phyloP scores from a whole-genome alignment of 2,113 vertebrate genomes.

The Origma solitaria region DNA sequence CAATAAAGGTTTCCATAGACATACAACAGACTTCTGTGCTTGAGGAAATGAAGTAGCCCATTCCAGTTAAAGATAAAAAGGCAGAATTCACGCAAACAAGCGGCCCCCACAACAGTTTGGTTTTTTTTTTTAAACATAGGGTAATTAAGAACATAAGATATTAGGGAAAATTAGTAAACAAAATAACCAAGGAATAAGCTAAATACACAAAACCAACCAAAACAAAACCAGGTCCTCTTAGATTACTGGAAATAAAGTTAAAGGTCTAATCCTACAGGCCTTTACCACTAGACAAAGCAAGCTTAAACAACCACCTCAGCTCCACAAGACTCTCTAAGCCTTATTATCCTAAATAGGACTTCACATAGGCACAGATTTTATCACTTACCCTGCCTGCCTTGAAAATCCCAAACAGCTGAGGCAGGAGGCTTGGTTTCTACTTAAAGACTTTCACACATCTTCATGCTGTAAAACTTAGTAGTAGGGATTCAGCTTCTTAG shows the following conservation, averaged over 20 bases:
- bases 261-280: neutral
- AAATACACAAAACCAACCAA: accelerated
- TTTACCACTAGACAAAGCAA: neutral
- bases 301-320: neutral
- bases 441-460: neutral
- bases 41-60: neutral
- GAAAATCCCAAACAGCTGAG: neutral
- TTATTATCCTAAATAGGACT: accelerated
- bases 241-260: neutral
- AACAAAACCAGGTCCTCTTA: accelerated
- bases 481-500: accelerated
- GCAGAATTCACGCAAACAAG: neutral
- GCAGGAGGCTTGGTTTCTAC: neutral
- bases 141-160: neutral
- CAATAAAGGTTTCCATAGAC: neutral
- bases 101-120: neutral
- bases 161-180: accelerated
- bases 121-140: accelerated
- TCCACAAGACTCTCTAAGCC: accelerated
- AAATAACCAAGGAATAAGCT: neutral
- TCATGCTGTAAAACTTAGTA: accelerated
- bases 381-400: neutral
- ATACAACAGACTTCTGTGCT: accelerated
- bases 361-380: neutral
- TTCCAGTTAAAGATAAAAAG: neutral